phyloP scores from a whole-genome alignment of 2,113 vertebrate genomes.

The Kryptolebias marmoratus region DNA sequence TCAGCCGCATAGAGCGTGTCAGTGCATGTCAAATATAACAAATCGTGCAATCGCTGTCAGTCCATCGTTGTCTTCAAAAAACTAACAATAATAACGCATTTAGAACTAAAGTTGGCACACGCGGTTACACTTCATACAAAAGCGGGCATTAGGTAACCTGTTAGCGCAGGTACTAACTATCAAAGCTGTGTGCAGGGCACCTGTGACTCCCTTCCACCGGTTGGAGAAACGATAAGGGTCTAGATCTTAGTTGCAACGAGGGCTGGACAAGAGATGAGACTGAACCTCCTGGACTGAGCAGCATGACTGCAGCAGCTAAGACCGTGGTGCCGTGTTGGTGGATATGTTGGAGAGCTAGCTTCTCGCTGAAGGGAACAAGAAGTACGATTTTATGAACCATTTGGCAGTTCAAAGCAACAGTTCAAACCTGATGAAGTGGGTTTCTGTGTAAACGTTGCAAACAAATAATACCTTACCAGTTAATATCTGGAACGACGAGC shows the following conservation, averaged over 20 bases:
- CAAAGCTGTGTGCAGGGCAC: conserved; percentile 50
- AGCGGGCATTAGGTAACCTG: conserved; percentile 75
- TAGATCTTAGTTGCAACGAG: conserved; percentile 29
- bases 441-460: too few species aligned
- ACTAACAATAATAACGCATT: conserved; percentile 31
- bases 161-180: conserved; percentile 61
- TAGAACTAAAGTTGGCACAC: conserved; percentile 42
- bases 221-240: conserved; percentile 30
- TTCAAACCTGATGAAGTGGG: too few species aligned
- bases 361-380: conserved; percentile 28
- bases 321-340: conserved; percentile 46
- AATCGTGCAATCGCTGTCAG: conserved; percentile 30
- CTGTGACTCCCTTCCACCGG: conserved; percentile 41
- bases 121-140: conserved; percentile 55
- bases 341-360: conserved; percentile 34
- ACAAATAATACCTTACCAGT: too few species aligned
- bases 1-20: conserved; percentile 64
- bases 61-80: conserved; percentile 27
- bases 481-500: too few species aligned
- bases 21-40: conserved; percentile 61
- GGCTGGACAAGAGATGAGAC: conserved; percentile 19
- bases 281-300: conserved; percentile 37
- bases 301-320: conserved; percentile 34
- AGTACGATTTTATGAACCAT: conserved; percentile 24
- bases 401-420: conserved; percentile 4